Base-by-base conservation (phyloP, 2,888 invertebrate genomes). In the Bombyx huttoni region DNA sequence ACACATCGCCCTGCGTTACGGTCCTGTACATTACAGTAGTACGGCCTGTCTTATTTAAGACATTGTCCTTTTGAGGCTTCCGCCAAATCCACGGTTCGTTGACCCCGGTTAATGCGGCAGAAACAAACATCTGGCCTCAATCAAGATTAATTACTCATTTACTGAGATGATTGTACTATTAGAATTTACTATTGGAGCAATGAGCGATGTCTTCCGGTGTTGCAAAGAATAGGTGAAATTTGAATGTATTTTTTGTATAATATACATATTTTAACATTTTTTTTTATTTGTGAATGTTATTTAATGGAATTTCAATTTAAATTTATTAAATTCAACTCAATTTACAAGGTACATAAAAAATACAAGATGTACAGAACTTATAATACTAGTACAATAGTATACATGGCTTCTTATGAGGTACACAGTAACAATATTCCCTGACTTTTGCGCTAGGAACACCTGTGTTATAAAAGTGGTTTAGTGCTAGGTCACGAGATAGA, bases 1-100 rank as follows among this genome's bases (percentile, higher is more conserved):
- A 24, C 24, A 24, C 5, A 24, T 7, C 8, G 40, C 9, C 3
- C 40, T 40, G 8, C 3, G 7, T 5, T 40, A 8, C 40, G 40
- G 40, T 7, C 40, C 40, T 40, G 40, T 3, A 10, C 40, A 40
- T 7, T 40, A 47, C 14, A 14, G 13, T 47, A 13, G 47, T 47
- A 47, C 14, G 13, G 13, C 14, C 13, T 47, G 14, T 40, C 40
- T 40, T 40, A 40, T 10, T 10, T 40, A 40, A 40, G 40, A 40
- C 40, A 24, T 2, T 33, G 52, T 45, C 50, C 54, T 61, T 65
- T 57, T 58, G 49, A n/a, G 68, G 70, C 66, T 70, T 70, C 68
- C 55, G 52, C 53, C 51, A 58, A 64, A 61, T 58, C 62, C 59
- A 50, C 52, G 46, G 58, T 51, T 51, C 61, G 51, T 50, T 51